phyloP scores from a whole-genome alignment of 1,140 invertebrate species.

The Ips typographus region DNA sequence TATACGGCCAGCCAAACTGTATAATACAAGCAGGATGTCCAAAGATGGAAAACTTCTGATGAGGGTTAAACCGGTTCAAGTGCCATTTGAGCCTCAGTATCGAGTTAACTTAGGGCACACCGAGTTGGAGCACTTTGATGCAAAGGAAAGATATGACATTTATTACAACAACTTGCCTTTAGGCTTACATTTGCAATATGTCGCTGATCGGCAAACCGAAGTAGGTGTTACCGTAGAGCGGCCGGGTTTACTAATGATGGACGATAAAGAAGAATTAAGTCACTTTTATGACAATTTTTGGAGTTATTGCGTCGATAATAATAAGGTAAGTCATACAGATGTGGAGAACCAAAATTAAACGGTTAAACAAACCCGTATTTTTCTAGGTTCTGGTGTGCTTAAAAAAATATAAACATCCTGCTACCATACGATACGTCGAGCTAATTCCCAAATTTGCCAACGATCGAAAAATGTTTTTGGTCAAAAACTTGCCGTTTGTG shows the following conservation, averaged over 20 bases:
- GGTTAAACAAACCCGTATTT: neutral
- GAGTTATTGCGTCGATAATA: conserved; percentile 41
- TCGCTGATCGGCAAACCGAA: conserved; percentile 35
- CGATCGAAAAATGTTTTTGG: conserved; percentile 34
- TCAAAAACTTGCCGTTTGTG: conserved; percentile 40
- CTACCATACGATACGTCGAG: conserved; percentile 37
- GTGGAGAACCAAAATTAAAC: neutral
- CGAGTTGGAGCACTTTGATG: conserved; percentile 14
- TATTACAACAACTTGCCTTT: conserved; percentile 28
- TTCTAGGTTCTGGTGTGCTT: conserved; percentile 40
- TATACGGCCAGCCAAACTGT: conserved; percentile 26
- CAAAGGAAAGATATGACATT: conserved; percentile 27
- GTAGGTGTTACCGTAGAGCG: conserved; percentile 31
- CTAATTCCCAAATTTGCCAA: conserved; percentile 41
- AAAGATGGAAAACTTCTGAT: conserved; percentile 32
- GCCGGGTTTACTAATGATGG: conserved; percentile 28
- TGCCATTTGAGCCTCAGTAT: neutral
- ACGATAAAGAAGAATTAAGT: conserved; percentile 37
- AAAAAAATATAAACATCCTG: conserved; percentile 31
- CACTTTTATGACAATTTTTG: conserved; percentile 41
- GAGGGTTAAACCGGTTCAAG: conserved; percentile 6
- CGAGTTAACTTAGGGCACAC: neutral
- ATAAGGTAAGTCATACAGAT: conserved; percentile 25
- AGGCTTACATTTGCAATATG: conserved; percentile 40
- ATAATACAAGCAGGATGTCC: conserved; percentile 34